phyloP scores from a whole-genome alignment of 2,888 invertebrate genomes.

The Drosophila niveifrons region DNA sequence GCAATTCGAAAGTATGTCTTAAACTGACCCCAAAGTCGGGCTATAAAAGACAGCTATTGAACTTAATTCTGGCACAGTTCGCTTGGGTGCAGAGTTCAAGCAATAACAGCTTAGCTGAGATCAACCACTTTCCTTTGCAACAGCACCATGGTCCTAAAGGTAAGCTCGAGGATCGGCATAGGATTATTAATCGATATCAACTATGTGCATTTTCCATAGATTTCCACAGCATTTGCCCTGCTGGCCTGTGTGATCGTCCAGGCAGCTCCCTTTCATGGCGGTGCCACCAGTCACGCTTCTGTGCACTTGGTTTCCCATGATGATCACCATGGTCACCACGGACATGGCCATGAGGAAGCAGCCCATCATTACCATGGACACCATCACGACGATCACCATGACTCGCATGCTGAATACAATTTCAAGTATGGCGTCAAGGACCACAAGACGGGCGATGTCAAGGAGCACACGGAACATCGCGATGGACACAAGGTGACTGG shows the following conservation, averaged over 20 bases:
- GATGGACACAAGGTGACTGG: constrained; percentile 79
- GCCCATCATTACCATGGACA: constrained; percentile 52
- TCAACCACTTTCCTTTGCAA: constrained; percentile 45
- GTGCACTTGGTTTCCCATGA: constrained; percentile 77
- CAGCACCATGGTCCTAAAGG: constrained; percentile 76
- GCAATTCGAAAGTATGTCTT: constrained; percentile 56
- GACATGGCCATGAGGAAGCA: constrained; percentile 38
- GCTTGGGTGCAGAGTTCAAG: constrained; percentile 56
- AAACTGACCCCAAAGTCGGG: constrained; percentile 22
- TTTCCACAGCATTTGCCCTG: constrained; percentile 57
- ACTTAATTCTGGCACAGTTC: constrained; percentile 60
- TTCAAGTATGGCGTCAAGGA: constrained; percentile 79
- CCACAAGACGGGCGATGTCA: constrained; percentile 77
- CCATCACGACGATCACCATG: constrained; percentile 62
- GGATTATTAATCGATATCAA: neutral
- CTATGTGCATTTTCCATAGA: constrained; percentile 30
- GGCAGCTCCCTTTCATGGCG: constrained; percentile 63
- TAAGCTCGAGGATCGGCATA: constrained; percentile 32
- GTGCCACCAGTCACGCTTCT: constrained; percentile 76
- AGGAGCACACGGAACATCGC: constrained; percentile 71
- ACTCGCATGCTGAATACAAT: constrained; percentile 74
- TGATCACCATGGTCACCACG: constrained; percentile 40
- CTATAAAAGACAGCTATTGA: constrained; percentile 60
- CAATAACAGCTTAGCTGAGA: constrained; percentile 50
- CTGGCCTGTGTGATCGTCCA: constrained; percentile 51